These are phyloP conservation scores for Cartodere bifasciata DNA, from an alignment of 2,888 invertebrate species.

Conservation along the genomic window DNA sequence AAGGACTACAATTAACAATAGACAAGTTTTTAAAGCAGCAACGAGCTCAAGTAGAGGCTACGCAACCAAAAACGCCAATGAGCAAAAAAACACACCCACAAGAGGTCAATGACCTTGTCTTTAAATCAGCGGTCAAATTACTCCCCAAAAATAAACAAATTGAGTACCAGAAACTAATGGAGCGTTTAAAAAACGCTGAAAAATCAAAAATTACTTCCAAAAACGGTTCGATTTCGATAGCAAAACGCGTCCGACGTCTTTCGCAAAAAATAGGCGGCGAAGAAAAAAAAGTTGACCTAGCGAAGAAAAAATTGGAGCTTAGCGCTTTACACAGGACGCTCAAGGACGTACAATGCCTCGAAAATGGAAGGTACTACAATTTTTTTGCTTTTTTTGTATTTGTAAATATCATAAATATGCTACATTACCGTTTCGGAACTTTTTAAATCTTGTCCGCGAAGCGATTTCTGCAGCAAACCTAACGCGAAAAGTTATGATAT, in stretches of 20 bases:
- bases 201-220: no score
- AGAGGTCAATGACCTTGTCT: neutral
- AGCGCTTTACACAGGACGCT: slow-evolving; percentile 16
- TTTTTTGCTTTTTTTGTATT: no score
- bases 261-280: no score
- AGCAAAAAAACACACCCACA: neutral
- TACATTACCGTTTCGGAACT: no score
- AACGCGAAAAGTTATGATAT: no score
- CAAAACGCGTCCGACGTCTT: no score
- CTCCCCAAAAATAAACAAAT: slow-evolving; percentile 31
- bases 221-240: no score
- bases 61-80: neutral
- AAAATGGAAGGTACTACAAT: slow-evolving; percentile 32
- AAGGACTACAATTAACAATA: slow-evolving; percentile 17
- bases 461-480: no score
- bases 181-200: slow-evolving; percentile 26
- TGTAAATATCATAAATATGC: no score
- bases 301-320: slow-evolving; percentile 5
- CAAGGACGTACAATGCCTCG: slow-evolving; percentile 24
- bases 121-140: slow-evolving; percentile 30
- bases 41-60: slow-evolving; percentile 29
- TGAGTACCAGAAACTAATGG: slow-evolving; percentile 30
- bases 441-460: no score
- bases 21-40: slow-evolving; percentile 31
- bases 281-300: slow-evolving; percentile 4